Base-by-base conservation (phyloP, 2,888 invertebrate genomes). In the Hyposoter didymator region DNA sequence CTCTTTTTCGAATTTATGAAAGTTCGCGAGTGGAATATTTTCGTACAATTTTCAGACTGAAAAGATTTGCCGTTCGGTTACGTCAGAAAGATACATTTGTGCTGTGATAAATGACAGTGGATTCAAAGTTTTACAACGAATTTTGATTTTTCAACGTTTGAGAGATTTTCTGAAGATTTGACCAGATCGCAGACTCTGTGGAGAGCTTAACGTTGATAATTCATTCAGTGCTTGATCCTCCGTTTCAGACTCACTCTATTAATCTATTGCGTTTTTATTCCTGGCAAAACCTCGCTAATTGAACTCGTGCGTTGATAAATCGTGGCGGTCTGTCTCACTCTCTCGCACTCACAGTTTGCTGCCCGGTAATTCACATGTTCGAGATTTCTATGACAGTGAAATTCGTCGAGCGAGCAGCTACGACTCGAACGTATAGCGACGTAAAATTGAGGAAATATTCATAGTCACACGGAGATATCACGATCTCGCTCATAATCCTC, bases 311-410 rank as follows among this genome's bases (percentile, higher is more conserved):
- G 74, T 81, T 69, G 74, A 81, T 74, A 73, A 80, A 80, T 83
- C 62, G 78, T 67, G 28, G 82, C 82, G 59, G 19, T 55, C 52
- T 45, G 19, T 69, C 70, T 32, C 12, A 39, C 49, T 52, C 79
- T 64, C 70, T 45, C 62, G 28, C 64, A 43, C 66, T 47, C 76
- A 28, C 70, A 64, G 72, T 28, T 22, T 49, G 19, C 17, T 35
- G 28, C 72, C 52, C 67, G 43, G 28, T 78, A 83, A 86, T 82
- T 87, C 64, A 84, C 87, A 86, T 84, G 86, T 86, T 84, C 82
- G 79, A 59, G 73, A 78, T 81, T 86, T 87, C 76, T 75, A 82
- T 82, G 84, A 82, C 75, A 76, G 76, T 67, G 62, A 67, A 73
- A 78, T 73, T 73, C 76, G 79, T 80, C 62, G 69, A 78, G 78